A percentile compares a stretch with the other conserved stretches of the same genome.
phyloP scores from a whole-genome alignment of 1,140 invertebrate species.

The Tetragonula clypearis region DNA sequence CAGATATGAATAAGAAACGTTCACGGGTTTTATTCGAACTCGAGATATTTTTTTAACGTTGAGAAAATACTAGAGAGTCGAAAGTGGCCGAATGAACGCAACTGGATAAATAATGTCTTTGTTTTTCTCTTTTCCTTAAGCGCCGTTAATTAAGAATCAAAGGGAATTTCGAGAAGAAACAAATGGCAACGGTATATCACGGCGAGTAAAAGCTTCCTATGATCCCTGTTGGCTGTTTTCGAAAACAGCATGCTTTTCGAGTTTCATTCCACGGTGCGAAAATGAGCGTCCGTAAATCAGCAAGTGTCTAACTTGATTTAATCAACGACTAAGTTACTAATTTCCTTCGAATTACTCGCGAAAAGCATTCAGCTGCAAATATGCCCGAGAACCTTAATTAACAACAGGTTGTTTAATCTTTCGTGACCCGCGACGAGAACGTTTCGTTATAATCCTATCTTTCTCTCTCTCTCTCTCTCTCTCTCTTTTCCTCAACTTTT shows the following conservation, averaged over 20 bases:
- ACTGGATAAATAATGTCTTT: no score
- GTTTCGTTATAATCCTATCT: background rate
- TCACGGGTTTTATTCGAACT: no score
- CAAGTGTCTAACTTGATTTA: constrained; percentile 27
- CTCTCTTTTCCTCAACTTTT: no score
- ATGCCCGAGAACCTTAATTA: constrained; percentile 19
- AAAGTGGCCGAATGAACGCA: no score
- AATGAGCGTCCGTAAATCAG: constrained; percentile 14
- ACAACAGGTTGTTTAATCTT: constrained; percentile 33
- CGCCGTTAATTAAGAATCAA: background rate
- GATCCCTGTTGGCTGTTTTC: background rate
- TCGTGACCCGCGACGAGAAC: constrained; percentile 2
- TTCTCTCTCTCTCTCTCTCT: background rate
- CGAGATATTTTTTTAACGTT: no score
- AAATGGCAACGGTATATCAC: no score
- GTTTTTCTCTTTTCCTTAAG: no score
- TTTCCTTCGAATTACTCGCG: constrained; percentile 3
- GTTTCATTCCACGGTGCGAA: background rate
- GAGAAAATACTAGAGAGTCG: no score
- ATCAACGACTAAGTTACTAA: constrained; percentile 1
- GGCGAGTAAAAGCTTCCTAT: background rate
- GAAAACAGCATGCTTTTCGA: background rate
- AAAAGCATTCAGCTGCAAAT: constrained; percentile 11
- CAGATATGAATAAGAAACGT: no score
- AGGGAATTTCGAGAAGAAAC: background rate